Percentiles rank a stretch among this genome's conserved stretches.
These are phyloP conservation scores for Lonchura striata DNA, from an alignment of 2,113 vertebrate species.

Conservation along the genomic window DNA sequence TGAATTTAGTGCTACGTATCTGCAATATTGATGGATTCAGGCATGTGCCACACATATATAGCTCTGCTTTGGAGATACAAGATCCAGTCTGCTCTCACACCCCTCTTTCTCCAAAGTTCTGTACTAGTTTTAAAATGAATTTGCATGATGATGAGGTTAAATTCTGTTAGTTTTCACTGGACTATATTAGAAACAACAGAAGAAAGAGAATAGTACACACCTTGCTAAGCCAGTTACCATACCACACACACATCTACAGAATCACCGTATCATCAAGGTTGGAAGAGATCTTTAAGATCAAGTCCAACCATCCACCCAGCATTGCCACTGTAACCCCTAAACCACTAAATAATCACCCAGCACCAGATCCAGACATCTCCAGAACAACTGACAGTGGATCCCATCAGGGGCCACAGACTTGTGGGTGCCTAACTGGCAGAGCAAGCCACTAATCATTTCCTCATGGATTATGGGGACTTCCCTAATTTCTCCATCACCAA, in stretches of 20 bases:
- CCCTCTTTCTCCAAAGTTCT: background rate
- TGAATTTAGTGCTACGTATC: background rate
- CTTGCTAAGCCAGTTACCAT: background rate
- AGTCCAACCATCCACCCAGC: background rate
- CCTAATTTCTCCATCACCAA: background rate
- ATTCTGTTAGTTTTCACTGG: background rate
- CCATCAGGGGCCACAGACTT: background rate
- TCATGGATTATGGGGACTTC: background rate
- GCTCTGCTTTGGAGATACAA: background rate
- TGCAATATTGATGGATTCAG: background rate
- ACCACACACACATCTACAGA: background rate
- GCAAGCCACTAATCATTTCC: background rate
- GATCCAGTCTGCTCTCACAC: background rate
- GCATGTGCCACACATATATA: background rate
- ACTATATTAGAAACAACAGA: background rate
- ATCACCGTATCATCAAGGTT: background rate
- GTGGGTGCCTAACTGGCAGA: background rate
- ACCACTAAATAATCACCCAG: background rate
- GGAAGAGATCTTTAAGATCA: background rate
- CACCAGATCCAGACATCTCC: background rate
- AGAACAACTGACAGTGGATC: background rate
- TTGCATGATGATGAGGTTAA: background rate
- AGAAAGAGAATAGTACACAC: background rate
- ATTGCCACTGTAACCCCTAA: background rate
- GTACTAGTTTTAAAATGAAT: background rate